Conservation (phyloP, 2,113 vertebrate species). For the Trematomus loennbergii region DNA sequence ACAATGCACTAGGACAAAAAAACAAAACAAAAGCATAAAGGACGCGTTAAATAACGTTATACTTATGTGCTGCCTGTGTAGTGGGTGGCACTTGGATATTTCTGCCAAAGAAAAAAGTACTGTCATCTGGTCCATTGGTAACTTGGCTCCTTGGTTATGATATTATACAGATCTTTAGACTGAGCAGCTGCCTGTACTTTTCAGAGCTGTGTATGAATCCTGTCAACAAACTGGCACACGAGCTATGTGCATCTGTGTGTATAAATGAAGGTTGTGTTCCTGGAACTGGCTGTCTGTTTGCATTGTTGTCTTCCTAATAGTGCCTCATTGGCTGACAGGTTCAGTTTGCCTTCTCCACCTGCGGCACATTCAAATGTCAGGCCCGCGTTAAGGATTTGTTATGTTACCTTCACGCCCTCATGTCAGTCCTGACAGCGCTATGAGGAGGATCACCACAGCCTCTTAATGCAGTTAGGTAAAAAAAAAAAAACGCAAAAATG, state of each 20-base stretch:
- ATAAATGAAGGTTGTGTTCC: background rate
- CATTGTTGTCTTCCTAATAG: background rate
- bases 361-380: background rate
- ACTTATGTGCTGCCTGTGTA: background rate
- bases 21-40: background rate
- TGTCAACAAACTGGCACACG: background rate
- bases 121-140: background rate
- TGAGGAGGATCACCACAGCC: background rate
- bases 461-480: background rate
- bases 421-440: conserved; percentile 6
- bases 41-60: background rate
- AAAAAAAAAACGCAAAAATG: background rate
- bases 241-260: background rate
- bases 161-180: background rate
- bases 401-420: background rate
- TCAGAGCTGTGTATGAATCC: background rate
- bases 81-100: background rate
- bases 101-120: background rate
- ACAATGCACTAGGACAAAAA: background rate
- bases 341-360: conserved; percentile 14
- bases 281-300: background rate
- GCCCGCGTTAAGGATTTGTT: background rate
- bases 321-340: conserved; percentile 8
- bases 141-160: conserved; percentile 7
- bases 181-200: background rate